Conservation (phyloP, 2,113 vertebrate species). For the Apteryx mantelli region DNA sequence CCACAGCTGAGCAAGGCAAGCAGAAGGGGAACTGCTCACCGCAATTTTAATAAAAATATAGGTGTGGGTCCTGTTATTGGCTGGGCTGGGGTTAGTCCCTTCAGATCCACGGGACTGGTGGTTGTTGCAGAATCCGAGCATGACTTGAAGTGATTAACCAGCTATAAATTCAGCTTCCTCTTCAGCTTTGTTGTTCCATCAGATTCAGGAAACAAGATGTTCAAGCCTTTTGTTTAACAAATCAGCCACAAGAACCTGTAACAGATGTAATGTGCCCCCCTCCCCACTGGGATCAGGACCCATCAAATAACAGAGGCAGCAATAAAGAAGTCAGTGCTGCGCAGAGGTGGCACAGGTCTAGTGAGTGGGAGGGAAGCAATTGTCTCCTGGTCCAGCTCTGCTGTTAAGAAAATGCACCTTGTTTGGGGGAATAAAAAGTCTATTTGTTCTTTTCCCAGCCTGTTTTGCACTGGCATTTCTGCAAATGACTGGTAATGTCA, state of each 20-base stretch:
- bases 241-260: not conserved
- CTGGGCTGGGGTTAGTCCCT: not conserved
- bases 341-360: not conserved
- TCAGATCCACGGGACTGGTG: not conserved
- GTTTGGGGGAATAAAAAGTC: not conserved
- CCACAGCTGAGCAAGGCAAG: not conserved
- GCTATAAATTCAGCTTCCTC: slow-evolving; percentile 42
- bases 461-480: not conserved
- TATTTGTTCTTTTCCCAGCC: not conserved
- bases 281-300: not conserved
- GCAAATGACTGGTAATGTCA: not conserved
- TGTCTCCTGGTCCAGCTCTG: not conserved
- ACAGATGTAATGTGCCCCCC: rapidly evolving
- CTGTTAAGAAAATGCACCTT: not conserved
- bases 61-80: not conserved
- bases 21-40: slow-evolving; percentile 21
- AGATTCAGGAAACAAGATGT: slow-evolving; percentile 16
- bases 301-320: not conserved
- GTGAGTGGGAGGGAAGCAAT: not conserved
- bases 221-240: slow-evolving; percentile 53
- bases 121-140: not conserved
- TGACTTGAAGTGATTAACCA: not conserved
- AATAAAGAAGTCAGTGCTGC: not conserved
- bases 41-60: not conserved
- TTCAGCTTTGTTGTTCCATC: slow-evolving; percentile 12